A percentile compares a stretch with the other conserved stretches of the same genome.
These are phyloP conservation scores for Drosophila falleni DNA, from an alignment of 2,888 invertebrate species.

Conservation along the genomic window DNA sequence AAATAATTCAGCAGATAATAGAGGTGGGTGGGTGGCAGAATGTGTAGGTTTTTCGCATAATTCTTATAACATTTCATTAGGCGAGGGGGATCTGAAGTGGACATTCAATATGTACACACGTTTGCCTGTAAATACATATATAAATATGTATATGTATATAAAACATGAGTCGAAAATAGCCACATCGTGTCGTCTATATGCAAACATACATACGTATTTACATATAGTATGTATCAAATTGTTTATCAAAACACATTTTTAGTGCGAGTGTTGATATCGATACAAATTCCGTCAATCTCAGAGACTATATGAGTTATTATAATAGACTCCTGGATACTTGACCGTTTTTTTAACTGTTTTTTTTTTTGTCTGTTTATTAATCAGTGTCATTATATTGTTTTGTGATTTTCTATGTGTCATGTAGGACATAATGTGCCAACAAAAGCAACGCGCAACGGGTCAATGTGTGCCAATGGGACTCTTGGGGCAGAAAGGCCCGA, in stretches of 20 bases:
- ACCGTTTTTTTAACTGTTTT: slow-evolving; percentile 6
- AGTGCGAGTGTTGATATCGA: slow-evolving; percentile 10
- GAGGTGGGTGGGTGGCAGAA: slow-evolving; percentile 79
- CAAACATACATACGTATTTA: slow-evolving; percentile 8
- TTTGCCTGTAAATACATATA: slow-evolving; percentile 6
- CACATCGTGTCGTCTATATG: slow-evolving; percentile 12
- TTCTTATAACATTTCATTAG: slow-evolving; percentile 18
- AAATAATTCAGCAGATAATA: slow-evolving; percentile 85
- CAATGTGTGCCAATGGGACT: slow-evolving; percentile 86
- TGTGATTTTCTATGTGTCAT: slow-evolving; percentile 19
- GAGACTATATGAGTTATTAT: too few relatives aligned
- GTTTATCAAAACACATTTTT: slow-evolving; percentile 8
- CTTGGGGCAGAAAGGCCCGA: slow-evolving; percentile 86
- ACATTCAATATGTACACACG: slow-evolving; percentile 57
- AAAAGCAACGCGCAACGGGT: slow-evolving; percentile 85
- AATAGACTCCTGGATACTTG: too few relatives aligned
- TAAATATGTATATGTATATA: slow-evolving; percentile 5
- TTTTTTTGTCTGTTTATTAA: slow-evolving; percentile 12
- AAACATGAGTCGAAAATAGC: slow-evolving; percentile 13
- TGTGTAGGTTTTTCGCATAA: slow-evolving; percentile 1
- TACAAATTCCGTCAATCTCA: background rate
- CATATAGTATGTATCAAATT: slow-evolving; percentile 1
- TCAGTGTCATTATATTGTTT: slow-evolving; percentile 21
- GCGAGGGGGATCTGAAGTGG: slow-evolving; percentile 1
- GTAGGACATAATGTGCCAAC: slow-evolving; percentile 86